These are phyloP conservation scores for Balaenoptera acutorostrata DNA, from an alignment of 2,113 vertebrate species.

Conservation along the genomic window DNA sequence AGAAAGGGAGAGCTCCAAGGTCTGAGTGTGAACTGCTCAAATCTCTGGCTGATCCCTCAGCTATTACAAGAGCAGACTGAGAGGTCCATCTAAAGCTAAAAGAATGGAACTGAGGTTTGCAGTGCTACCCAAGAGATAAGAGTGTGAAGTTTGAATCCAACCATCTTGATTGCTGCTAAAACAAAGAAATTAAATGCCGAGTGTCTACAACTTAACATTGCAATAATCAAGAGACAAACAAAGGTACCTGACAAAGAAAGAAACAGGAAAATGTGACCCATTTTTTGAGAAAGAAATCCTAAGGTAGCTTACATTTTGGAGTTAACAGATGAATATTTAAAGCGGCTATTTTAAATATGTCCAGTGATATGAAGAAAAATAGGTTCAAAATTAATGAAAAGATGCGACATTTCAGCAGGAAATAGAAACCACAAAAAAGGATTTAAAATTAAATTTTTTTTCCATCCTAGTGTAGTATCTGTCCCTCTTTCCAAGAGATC, in stretches of 20 bases:
- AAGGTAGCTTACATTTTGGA: neutral
- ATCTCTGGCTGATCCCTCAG: neutral
- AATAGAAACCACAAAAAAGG: neutral
- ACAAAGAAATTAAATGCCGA: neutral
- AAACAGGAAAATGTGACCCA: neutral
- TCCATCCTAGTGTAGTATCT: neutral
- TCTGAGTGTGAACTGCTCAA: neutral
- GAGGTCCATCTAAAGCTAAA: neutral
- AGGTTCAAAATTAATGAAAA: neutral
- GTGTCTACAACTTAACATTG: neutral
- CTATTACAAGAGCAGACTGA: neutral
- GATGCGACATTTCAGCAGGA: neutral
- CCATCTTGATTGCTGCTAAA: neutral
- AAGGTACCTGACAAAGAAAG: neutral
- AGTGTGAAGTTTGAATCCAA: neutral
- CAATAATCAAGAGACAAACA: neutral
- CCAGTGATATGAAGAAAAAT: neutral
- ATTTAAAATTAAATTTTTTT: neutral
- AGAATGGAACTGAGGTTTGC: neutral
- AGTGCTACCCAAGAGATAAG: neutral
- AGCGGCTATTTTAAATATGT: neutral
- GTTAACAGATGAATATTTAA: neutral
- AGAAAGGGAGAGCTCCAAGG: neutral
- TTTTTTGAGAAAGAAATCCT: neutral
- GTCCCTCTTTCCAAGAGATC: neutral